These are phyloP conservation scores for Arvicanthis niloticus DNA, from an alignment of 2,113 vertebrate genomes.

Conservation along the genomic window DNA sequence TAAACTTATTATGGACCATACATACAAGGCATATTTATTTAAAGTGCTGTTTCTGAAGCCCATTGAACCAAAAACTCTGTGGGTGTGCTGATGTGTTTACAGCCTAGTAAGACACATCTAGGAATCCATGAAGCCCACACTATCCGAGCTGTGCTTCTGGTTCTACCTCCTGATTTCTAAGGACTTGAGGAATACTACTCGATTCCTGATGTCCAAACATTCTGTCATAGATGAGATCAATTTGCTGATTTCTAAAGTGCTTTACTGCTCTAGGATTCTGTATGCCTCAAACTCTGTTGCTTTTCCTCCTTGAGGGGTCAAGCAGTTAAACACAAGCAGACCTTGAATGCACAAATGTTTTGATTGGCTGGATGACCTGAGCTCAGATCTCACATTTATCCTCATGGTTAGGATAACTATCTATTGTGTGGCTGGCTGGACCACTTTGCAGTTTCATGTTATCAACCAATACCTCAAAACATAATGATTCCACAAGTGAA, in stretches of 20 bases:
- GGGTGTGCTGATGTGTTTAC: background rate
- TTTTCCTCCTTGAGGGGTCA: background rate
- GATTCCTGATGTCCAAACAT: background rate
- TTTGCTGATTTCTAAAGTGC: background rate
- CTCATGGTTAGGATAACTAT: background rate
- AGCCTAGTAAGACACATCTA: background rate
- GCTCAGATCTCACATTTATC: background rate
- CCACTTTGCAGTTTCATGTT: background rate
- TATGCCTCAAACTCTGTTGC: background rate
- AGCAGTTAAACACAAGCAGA: background rate
- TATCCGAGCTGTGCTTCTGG: background rate
- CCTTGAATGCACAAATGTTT: background rate
- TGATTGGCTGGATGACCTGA: background rate
- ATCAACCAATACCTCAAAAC: background rate
- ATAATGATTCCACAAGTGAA: background rate
- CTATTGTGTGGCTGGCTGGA: background rate
- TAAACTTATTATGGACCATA: background rate
- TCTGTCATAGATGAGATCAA: background rate
- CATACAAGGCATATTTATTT: background rate
- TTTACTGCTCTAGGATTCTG: background rate
- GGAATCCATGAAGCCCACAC: background rate
- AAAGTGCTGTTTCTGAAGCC: background rate
- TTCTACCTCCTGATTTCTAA: background rate
- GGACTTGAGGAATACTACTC: background rate
- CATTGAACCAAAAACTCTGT: constrained; percentile 16